Conservation (phyloP, 2,888 invertebrate species). For the Orgyia antiqua region DNA sequence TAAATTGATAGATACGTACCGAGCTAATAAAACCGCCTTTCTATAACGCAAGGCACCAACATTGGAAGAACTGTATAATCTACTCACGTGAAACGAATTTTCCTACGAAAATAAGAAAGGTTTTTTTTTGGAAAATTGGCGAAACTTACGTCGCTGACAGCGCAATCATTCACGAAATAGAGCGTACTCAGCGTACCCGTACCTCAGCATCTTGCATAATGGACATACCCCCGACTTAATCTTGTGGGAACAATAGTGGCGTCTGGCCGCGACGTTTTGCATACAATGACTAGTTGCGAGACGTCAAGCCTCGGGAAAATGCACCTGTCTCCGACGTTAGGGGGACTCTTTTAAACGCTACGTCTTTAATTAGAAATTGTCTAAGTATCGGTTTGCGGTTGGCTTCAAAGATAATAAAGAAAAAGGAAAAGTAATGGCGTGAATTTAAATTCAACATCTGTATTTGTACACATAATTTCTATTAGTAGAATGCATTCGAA, state of each 20-base stretch:
- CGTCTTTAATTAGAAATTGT: too few relatives aligned
- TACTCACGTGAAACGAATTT: too few relatives aligned
- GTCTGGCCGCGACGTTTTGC: conserved; percentile 68
- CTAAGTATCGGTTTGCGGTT: conserved; percentile 13
- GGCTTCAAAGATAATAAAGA: not conserved
- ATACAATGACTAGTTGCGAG: conserved; percentile 63
- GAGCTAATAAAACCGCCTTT: too few relatives aligned
- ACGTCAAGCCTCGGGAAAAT: conserved; percentile 34
- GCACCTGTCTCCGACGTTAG: conserved; percentile 34
- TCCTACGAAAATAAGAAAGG: too few relatives aligned
- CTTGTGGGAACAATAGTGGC: conserved; percentile 64
- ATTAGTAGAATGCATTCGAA: too few relatives aligned
- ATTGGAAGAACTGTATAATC: too few relatives aligned
- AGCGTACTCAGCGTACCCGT: too few relatives aligned
- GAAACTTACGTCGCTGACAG: conserved; percentile 9
- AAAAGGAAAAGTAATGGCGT: conserved; percentile 9
- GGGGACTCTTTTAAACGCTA: conserved; percentile 1
- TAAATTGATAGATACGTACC: too few relatives aligned
- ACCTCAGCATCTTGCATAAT: conserved; percentile 56
- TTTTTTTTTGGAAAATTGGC: too few relatives aligned
- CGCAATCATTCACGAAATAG: conserved; percentile 63
- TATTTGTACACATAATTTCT: too few relatives aligned
- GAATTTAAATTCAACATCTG: too few relatives aligned
- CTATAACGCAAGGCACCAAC: too few relatives aligned
- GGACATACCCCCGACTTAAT: conserved; percentile 58